Base-by-base conservation (phyloP, 2,113 vertebrate genomes). In the Corythornis cristatus region DNA sequence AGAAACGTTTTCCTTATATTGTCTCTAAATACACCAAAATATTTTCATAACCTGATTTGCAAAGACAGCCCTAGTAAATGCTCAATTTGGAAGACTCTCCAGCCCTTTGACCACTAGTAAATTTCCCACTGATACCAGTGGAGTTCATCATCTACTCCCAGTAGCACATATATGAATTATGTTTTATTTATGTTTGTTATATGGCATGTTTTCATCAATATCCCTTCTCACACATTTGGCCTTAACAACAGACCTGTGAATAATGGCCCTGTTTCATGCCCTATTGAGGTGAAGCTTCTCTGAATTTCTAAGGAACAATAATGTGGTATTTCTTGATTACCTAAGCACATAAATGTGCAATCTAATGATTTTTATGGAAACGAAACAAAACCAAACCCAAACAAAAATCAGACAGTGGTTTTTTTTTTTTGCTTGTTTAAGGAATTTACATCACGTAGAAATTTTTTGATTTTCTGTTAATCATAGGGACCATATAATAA, bases 331-430 rank as follows among this genome's bases (percentile, higher is more conserved):
- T 91, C 56, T 89, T 88, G 72, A 92, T 93, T 92, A 95, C 93
- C 74, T 83, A 93, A 94, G 94, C 93, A 92, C 29, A 77, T 37
- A 91, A 93, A 91, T 72, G 75, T 95, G 91, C 87, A 86, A 48
- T 83, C n/a, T 91, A 93, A 88, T 51, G 43, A 11, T 15, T 10
- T 33, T 77, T 45, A 60, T 53, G 37, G 37, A 37, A 37, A 37
- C 37, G 10, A 37, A 37, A 37, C 37, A 37, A 37, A 37, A 37
- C 37, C 37, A 37, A 37, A 37, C 37, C 37, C 37, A 37, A 12
- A 48, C 19, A 46, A 46, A 71, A 75, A 72, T 37, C 43, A 74
- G 33, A 4, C 54, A 45, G 78, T 68, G 43, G 4, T 76, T 37
- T 76, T 33, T 33, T 33, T 33, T 33, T 68, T 91, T 78, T 1